Evolutionary conservation across 1,140 invertebrate species (phyloP), one percentile per base, ranked within the genome.

Genomic region (Aplysia californica): DNA sequence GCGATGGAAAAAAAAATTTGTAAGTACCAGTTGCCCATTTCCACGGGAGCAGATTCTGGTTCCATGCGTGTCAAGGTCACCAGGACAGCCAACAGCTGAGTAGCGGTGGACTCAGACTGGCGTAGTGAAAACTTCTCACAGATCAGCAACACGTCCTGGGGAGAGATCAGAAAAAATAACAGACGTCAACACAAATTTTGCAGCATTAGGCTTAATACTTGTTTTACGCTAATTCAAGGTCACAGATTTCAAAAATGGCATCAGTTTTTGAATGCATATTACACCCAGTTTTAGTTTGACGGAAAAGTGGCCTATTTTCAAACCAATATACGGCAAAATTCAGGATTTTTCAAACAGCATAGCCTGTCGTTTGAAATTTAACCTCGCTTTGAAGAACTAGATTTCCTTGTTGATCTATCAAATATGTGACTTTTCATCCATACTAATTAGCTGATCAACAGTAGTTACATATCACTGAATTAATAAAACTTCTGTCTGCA

Each of bases 21-120:
- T n/a, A n/a, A n/a, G n/a, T 66, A 75, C 72, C 72, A 75, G 23
- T 66, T 39, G 31, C 72, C 72, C 72, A 75, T 75, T 3, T 41
- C 29, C 61, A 65, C 72, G 23, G 2, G 44, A 31, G 38, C 35
- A 3, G 2, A 2, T 2, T 65, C 26, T 15, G 59, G 41, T 31
- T 41, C 23, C 1, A 50, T 38, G 35, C 41, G 39, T 21, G 41
- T 33, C 2, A 75, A 3, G 35, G 15, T n/a, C 33, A 66, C 39
- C 36, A 75, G 29, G 20, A 75, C 61, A 33, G 58, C 44, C 36
- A 75, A 1, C 2, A 75, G 61, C 61, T 75, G 72, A 55, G 36
- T 50, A 4, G 72, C 72, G 44, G 72, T 75, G 10, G 38, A 66
- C 31, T 65, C 72, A 21, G 72, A 75, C 59, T 75, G 72, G 0